These are phyloP conservation scores for Podilymbus podiceps DNA, from an alignment of 2,113 vertebrate genomes.

Conservation along the genomic window DNA sequence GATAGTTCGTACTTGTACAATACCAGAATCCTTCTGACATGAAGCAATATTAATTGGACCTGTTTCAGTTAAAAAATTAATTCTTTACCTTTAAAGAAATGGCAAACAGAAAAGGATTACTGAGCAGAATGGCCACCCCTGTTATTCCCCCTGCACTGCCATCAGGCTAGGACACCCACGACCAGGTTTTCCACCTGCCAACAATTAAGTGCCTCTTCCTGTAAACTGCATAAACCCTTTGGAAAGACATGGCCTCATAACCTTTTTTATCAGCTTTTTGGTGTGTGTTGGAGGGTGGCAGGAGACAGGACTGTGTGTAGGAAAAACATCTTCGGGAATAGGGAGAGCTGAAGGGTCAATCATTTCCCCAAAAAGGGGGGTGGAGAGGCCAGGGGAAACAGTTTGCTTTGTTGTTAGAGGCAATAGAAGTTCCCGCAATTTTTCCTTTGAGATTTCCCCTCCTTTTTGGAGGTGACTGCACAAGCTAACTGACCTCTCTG, in stretches of 20 bases:
- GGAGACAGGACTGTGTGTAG: neutral
- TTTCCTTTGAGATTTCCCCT: neutral
- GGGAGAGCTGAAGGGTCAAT: neutral
- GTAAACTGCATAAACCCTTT: neutral
- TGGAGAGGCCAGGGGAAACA: neutral
- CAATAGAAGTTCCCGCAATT: neutral
- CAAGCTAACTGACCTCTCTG: neutral
- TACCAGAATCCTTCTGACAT: constrained; percentile 34
- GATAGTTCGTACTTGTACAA: constrained; percentile 7
- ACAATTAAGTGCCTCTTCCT: neutral
- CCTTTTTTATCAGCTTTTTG: neutral
- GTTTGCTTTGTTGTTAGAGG: neutral
- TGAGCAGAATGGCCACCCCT: neutral
- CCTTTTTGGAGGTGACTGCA: neutral
- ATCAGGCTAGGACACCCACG: neutral
- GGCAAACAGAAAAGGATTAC: neutral
- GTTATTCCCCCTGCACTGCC: neutral
- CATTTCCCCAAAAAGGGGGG: neutral
- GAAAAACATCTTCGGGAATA: neutral
- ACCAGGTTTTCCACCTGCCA: neutral
- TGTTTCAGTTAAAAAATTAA: constrained; percentile 50
- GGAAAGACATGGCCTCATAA: neutral
- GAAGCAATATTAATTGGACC: constrained; percentile 35
- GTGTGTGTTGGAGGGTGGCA: neutral
- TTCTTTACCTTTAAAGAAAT: constrained; percentile 49